Percentiles rank a stretch among this genome's conserved stretches.
phyloP scores from a whole-genome alignment of 1,140 invertebrate species.

The Colletes latitarsis region DNA sequence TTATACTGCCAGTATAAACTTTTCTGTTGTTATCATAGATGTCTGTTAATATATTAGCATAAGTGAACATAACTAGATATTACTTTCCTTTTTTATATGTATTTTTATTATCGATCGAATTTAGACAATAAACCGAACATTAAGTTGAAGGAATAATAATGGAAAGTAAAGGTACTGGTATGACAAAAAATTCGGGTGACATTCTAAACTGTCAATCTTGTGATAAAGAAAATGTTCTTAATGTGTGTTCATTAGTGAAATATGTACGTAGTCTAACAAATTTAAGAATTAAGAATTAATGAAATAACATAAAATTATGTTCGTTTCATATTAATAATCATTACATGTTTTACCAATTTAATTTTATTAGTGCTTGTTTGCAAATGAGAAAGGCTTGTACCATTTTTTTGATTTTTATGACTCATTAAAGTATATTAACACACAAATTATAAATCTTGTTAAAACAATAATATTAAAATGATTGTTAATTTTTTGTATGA shows the following conservation, averaged over 20 bases:
- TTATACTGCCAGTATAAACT: conserved; percentile 30
- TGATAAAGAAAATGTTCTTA: conserved; percentile 50
- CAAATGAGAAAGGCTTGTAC: conserved; percentile 9
- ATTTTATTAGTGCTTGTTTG: conserved; percentile 16
- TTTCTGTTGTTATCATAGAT: conserved; percentile 5
- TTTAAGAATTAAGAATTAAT: conserved; percentile 20
- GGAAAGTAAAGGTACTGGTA: background rate
- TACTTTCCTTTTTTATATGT: background rate
- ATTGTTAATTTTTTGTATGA: conserved; percentile 29
- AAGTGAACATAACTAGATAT: conserved; percentile 1
- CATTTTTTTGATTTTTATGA: conserved; percentile 8
- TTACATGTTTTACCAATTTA: conserved; percentile 1
- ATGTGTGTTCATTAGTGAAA: conserved; percentile 58
- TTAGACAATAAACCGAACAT: conserved; percentile 8
- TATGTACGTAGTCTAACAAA: conserved; percentile 47
- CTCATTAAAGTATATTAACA: conserved; percentile 20
- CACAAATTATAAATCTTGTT: conserved; percentile 29
- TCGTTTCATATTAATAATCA: conserved; percentile 28
- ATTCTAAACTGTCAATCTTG: conserved; percentile 39
- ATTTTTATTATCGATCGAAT: conserved; percentile 9
- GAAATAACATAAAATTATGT: conserved; percentile 23
- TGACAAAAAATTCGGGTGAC: conserved; percentile 7
- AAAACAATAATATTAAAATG: conserved; percentile 36
- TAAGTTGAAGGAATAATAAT: conserved; percentile 23
- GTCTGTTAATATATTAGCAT: background rate